phyloP scores from a whole-genome alignment of 1,140 invertebrate species.

The Aphelinus atriplicis region DNA sequence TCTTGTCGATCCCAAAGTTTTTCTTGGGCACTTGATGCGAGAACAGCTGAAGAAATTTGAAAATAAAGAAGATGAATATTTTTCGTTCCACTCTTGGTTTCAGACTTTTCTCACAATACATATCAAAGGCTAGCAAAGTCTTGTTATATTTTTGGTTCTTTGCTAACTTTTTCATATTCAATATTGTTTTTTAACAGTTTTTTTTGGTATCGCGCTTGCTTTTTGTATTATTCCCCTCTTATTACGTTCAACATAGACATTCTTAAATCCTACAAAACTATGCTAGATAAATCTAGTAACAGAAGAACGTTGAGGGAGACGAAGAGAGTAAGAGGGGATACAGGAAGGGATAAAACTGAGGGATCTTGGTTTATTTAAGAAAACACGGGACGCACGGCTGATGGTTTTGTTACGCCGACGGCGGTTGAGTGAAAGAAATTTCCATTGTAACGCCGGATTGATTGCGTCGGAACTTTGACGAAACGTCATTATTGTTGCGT shows the following conservation, averaged over 20 bases:
- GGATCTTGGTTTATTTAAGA: not conserved
- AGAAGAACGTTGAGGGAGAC: conserved; percentile 2
- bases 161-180: not conserved
- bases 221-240: conserved; percentile 4
- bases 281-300: conserved; percentile 3
- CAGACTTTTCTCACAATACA: too few species aligned
- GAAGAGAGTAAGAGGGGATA: not conserved
- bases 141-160: conserved; percentile 2
- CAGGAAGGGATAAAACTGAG: not conserved
- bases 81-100: too few species aligned
- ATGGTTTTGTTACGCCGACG: conserved; percentile 30
- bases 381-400: not conserved
- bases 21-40: too few species aligned
- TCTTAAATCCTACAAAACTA: not conserved
- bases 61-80: too few species aligned
- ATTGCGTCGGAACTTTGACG: conserved; percentile 69
- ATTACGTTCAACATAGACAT: not conserved
- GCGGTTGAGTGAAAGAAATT: conserved; percentile 70
- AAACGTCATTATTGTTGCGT: conserved; percentile 64
- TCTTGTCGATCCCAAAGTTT: too few species aligned
- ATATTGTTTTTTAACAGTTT: not conserved
- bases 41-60: too few species aligned
- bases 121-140: not conserved
- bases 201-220: conserved; percentile 12
- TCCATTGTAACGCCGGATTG: conserved; percentile 77